Evolutionary conservation across 2,888 invertebrate genomes (phyloP).

Genomic region (Dolichomitus sp.): DNA sequence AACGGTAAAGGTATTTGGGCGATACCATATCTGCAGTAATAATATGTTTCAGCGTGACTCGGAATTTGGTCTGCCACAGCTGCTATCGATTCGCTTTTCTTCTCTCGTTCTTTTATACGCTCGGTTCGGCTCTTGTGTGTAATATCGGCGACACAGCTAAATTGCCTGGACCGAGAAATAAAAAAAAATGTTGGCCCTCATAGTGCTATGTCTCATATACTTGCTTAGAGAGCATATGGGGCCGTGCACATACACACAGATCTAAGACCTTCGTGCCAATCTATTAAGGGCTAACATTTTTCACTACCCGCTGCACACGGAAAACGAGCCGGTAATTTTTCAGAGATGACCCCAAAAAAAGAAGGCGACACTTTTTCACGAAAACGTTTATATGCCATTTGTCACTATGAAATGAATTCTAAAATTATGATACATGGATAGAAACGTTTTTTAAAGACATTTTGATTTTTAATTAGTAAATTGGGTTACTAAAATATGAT

Average conservation of each 20-base stretch:
- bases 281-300: conserved; percentile 14
- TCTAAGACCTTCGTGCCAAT: conserved; percentile 14
- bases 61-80: conserved; percentile 1
- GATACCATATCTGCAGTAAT: background rate
- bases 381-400: background rate
- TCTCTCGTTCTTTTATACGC: conserved; percentile 6
- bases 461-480: too few relatives aligned
- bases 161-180: conserved; percentile 24
- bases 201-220: conserved; percentile 12
- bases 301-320: background rate
- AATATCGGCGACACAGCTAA: conserved; percentile 32
- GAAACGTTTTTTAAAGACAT: too few relatives aligned
- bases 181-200: conserved; percentile 17
- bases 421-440: too few relatives aligned
- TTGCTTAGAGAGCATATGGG: background rate
- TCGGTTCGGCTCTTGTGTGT: conserved; percentile 11
- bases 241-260: conserved; percentile 1
- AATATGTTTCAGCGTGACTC: conserved; percentile 33
- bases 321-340: conserved; percentile 15
- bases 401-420: background rate
- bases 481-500: too few relatives aligned
- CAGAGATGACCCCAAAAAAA: conserved; percentile 13
- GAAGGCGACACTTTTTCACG: conserved; percentile 16
- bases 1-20: background rate
- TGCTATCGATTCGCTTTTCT: conserved; percentile 17